Evolutionary conservation across 2,113 vertebrate species (phyloP).

Genomic region (Spermophilus dauricus): DNA sequence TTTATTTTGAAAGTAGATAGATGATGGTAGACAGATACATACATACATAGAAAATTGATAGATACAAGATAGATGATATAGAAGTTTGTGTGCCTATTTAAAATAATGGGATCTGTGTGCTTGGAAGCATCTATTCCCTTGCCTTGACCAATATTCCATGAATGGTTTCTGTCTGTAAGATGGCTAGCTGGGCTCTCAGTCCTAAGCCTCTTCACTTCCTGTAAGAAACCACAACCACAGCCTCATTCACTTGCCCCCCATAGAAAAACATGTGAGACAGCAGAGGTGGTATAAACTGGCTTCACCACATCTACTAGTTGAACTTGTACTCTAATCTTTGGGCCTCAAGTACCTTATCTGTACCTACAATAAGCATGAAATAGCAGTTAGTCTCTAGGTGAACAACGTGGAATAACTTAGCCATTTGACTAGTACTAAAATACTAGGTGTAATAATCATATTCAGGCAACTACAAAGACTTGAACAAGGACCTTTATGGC

Average conservation of each 20-base stretch:
- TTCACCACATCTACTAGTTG: background rate
- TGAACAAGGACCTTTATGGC: background rate
- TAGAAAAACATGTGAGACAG: background rate
- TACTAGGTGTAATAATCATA: background rate
- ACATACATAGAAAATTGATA: background rate
- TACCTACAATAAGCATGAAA: background rate
- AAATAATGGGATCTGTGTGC: background rate
- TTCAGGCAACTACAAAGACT: background rate
- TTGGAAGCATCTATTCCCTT: background rate
- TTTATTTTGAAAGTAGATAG: background rate
- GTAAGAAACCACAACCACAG: background rate
- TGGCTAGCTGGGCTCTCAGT: background rate
- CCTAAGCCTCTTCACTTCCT: background rate
- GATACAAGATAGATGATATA: background rate
- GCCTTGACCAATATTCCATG: background rate
- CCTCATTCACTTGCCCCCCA: background rate
- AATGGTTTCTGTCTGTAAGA: background rate
- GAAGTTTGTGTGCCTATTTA: background rate
- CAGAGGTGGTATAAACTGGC: accelerated
- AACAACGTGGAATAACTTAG: background rate
- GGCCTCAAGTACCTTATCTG: background rate
- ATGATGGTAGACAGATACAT: too few species aligned
- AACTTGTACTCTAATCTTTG: background rate
- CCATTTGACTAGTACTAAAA: background rate
- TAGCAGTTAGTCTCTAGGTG: background rate